Evolutionary conservation across 2,888 invertebrate species (phyloP), one percentile per base, ranked within the genome.

Genomic region (Eudasyphora cyanicolor): DNA sequence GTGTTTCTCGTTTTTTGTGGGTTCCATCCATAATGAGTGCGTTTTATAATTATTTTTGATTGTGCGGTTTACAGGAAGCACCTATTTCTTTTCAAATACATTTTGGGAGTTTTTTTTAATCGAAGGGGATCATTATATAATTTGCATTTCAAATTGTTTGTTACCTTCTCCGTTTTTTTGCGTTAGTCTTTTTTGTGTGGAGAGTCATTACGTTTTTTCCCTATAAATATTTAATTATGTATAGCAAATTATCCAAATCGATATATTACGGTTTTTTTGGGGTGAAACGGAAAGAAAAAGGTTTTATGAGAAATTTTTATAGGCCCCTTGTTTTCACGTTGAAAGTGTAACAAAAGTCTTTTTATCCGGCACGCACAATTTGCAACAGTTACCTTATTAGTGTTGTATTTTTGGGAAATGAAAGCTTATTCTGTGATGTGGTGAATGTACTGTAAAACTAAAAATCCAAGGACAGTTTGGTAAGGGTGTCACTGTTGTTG

Each of bases 91-190:
- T 83, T 70, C 70, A 82, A 79, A 79, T 51, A 42, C 45, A 24
- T 49, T 29, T 5, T 32, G 27, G 1, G 14, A 73, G 69, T 51
- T 42, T 45, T 51, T 45, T 62, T 19, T 6, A 7, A 10, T 42
- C 19, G 64, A n/a, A 54, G 24, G 42, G 38, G 42, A 57, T 70
- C 54, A 69, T 82, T 79, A 69, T 76, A 54, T 82, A 79, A 84
- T 82, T 84, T 82, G 82, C 82, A 82, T 84, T 75, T 82, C 45
- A 82, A 84, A 77, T 82, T 82, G 79, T 42, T 76, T 60, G 12
- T 62, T 74, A 12, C 35, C n/a, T n/a, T n/a, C n/a, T n/a, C n/a
- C 35, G 27, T 4, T 64, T 76, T 76, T 76, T 74, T 79, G 42
- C 14, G 27, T 82, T 74, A 69, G 54, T 64, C 54, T 77, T 21